Evolutionary conservation across 2,797 vertebrate genomes (phyloP), one percentile per base, ranked within the genome.

Genomic region (Sebastes baramenuke): DNA sequence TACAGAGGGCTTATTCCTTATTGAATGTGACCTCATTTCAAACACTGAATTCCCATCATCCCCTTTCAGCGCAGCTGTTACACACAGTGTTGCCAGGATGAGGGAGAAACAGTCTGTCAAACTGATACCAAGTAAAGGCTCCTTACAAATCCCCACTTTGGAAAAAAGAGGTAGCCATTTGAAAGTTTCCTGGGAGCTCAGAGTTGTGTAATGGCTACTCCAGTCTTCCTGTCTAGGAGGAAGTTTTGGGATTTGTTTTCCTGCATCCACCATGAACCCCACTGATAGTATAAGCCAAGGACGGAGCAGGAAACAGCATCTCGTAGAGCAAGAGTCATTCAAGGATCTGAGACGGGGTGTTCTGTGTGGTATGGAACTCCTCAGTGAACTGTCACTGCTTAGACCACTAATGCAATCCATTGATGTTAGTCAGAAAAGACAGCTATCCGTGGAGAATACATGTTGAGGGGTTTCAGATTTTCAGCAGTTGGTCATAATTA

Each of bases 21-120:
- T 84, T 91, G 79, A 87, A 84, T 79, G 86, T 92, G 92, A 92
- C 91, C 91, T 92, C 83, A 79, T 92, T 92, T 86, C 65, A 86
- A 87, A 84, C 82, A 55, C 38, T 78, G 70, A 90, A 89, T 79
- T 84, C 83, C 83, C 81, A 79, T 80, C 72, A 70, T 85, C 86
- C 83, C 83, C 67, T 79, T 30, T 86, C 77, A 55, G 81, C 3
- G 38, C 88, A 91, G 89, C 90, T 91, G 85, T 60, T 70, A 82
- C 75, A 72, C 67, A 30, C 38, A 7, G 60, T 61, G 72, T 36
- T 32, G 77, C 85, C 85, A 81, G 80, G 74, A 80, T 70, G 38
- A 84, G 32, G 13, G 22, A 73, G 18, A 81, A 88, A 62, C 36
- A 66, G 80, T 8, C 49, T 54, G 49, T 54, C 49, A 60, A 75